Evolutionary conservation across 2,888 invertebrate species (phyloP).

Genomic region (Tiliacea aurago): DNA sequence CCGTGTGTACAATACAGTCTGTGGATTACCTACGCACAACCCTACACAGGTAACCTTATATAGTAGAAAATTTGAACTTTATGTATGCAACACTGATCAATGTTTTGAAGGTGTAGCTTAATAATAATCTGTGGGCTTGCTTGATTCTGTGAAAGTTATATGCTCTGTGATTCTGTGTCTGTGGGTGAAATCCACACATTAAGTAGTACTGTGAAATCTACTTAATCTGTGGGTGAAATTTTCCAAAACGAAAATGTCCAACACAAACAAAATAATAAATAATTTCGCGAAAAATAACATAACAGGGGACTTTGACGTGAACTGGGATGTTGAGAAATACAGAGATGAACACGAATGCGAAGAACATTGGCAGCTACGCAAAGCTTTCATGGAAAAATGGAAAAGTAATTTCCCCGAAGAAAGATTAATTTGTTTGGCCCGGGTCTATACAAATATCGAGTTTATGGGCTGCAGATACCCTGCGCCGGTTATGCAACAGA

Average conservation of each 20-base stretch:
- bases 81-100: conserved; percentile 1
- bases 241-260: conserved; percentile 28
- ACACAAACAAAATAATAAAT: conserved; percentile 6
- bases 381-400: conserved; percentile 94
- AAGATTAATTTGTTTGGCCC: conserved; percentile 91
- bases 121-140: no score
- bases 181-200: no score
- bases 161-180: no score
- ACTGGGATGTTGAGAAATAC: conserved; percentile 94
- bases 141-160: no score
- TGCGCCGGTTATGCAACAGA: conserved; percentile 89
- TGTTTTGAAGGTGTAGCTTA: not conserved
- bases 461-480: conserved; percentile 92
- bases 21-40: no score
- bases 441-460: conserved; percentile 92
- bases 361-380: conserved; percentile 96
- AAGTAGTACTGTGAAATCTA: no score
- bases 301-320: conserved; percentile 77
- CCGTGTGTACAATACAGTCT: no score
- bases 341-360: conserved; percentile 95
- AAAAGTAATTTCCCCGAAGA: conserved; percentile 91
- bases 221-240: not conserved
- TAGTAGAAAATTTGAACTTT: not conserved
- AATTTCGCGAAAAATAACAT: conserved; percentile 25
- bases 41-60: not conserved